Conservation (phyloP, 2,888 invertebrate genomes). For the Machimus atricapillus region DNA sequence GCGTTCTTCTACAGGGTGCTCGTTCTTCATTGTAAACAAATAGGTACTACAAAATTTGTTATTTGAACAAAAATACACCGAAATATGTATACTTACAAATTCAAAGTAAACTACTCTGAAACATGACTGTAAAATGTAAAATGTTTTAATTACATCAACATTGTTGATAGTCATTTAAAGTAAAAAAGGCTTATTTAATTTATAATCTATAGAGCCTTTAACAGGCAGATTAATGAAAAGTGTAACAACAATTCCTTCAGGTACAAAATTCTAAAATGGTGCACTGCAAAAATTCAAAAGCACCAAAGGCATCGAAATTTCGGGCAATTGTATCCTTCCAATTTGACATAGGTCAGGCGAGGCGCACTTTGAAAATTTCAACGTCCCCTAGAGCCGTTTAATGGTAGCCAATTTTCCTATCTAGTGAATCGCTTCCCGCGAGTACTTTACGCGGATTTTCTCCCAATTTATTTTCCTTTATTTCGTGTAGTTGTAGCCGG, state of each 20-base stretch:
- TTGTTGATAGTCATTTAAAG: too few species aligned
- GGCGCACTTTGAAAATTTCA: not conserved
- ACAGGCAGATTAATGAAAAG: too few species aligned
- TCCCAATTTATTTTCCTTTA: not conserved
- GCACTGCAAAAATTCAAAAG: not conserved
- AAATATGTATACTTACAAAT: too few species aligned
- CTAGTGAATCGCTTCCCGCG: not conserved
- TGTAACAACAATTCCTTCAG: not conserved
- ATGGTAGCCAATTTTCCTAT: not conserved
- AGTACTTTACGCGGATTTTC: not conserved
- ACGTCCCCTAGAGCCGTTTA: not conserved
- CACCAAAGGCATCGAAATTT: not conserved
- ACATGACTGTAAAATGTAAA: too few species aligned
- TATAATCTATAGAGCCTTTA: too few species aligned
- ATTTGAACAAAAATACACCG: too few species aligned
- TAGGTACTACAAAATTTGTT: too few species aligned
- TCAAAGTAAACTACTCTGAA: too few species aligned
- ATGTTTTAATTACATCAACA: too few species aligned
- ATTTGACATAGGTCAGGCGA: not conserved
- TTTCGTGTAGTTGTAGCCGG: not conserved
- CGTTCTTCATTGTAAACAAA: too few species aligned
- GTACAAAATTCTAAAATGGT: not conserved
- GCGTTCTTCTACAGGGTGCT: too few species aligned
- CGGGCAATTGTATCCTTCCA: not conserved
- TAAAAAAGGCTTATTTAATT: too few species aligned